Conservation (phyloP, 2,888 invertebrate genomes). For the Lithophane socia region DNA sequence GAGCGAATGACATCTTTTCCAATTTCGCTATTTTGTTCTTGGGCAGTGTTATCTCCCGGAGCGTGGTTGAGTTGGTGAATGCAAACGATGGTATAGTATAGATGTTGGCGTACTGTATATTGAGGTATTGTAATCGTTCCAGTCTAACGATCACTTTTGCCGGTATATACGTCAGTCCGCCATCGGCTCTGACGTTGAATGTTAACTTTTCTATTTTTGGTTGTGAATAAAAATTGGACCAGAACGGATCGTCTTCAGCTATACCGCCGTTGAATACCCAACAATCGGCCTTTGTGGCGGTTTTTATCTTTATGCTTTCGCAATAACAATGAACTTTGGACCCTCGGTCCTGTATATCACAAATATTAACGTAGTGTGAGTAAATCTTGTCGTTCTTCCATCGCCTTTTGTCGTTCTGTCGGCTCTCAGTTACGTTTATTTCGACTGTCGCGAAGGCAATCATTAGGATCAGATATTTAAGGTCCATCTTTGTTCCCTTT, state of each 20-base stretch:
- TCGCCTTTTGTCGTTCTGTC: constrained; percentile 87
- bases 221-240: constrained; percentile 94
- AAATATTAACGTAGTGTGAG: constrained; percentile 89
- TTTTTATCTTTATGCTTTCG: constrained; percentile 89
- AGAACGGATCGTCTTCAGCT: constrained; percentile 93
- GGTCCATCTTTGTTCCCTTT: constrained; percentile 83
- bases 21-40: constrained; percentile 93
- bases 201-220: constrained; percentile 92
- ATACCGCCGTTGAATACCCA: constrained; percentile 93
- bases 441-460: constrained; percentile 87
- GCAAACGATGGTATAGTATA: constrained; percentile 93
- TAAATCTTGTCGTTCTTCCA: constrained; percentile 87
- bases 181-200: constrained; percentile 93
- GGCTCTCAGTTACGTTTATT: constrained; percentile 87
- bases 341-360: constrained; percentile 89
- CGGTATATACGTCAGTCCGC: constrained; percentile 93
- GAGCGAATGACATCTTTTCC: constrained; percentile 93
- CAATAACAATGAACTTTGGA: constrained; percentile 93
- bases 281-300: constrained; percentile 94
- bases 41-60: constrained; percentile 93
- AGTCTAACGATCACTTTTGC: constrained; percentile 93
- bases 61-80: constrained; percentile 93
- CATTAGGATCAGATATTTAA: constrained; percentile 87
- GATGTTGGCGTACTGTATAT: constrained; percentile 94
- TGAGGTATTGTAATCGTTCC: constrained; percentile 92